phyloP scores from a whole-genome alignment of 2,888 invertebrate genomes.

The Acanthosepion pharaonis region DNA sequence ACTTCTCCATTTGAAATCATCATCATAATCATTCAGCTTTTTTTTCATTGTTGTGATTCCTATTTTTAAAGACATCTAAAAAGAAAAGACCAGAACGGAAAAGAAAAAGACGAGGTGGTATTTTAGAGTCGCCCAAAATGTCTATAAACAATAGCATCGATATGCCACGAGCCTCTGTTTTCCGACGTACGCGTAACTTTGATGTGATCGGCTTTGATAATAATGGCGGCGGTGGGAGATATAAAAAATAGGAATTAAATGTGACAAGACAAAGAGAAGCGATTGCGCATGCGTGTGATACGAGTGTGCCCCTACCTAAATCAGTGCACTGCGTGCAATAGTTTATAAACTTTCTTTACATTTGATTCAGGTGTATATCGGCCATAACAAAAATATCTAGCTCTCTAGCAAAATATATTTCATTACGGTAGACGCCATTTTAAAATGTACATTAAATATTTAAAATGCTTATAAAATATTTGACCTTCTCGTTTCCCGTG shows the following conservation, averaged over 20 bases:
- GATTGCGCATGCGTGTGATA: neutral
- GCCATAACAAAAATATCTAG: neutral
- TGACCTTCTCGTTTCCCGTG: too few relatives aligned
- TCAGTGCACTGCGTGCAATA: too few relatives aligned
- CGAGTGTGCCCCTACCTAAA: too few relatives aligned
- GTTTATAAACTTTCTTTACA: neutral
- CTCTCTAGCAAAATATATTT: too few relatives aligned
- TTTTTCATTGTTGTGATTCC: neutral
- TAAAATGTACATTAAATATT: too few relatives aligned
- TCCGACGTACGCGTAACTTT: neutral
- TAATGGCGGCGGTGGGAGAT: neutral
- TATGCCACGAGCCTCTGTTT: neutral
- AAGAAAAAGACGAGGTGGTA: neutral
- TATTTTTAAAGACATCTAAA: too few relatives aligned
- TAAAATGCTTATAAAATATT: too few relatives aligned
- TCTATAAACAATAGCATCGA: neutral
- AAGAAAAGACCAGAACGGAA: neutral
- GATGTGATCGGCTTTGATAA: conserved; percentile 15
- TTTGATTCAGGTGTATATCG: neutral
- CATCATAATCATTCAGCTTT: neutral
- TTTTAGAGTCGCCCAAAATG: neutral
- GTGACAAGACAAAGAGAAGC: too few relatives aligned
- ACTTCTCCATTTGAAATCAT: neutral
- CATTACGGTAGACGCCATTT: too few relatives aligned
- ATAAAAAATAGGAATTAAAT: neutral